phyloP scores from a whole-genome alignment of 2,113 vertebrate genomes.

The Cephalopholis sonnerati region DNA sequence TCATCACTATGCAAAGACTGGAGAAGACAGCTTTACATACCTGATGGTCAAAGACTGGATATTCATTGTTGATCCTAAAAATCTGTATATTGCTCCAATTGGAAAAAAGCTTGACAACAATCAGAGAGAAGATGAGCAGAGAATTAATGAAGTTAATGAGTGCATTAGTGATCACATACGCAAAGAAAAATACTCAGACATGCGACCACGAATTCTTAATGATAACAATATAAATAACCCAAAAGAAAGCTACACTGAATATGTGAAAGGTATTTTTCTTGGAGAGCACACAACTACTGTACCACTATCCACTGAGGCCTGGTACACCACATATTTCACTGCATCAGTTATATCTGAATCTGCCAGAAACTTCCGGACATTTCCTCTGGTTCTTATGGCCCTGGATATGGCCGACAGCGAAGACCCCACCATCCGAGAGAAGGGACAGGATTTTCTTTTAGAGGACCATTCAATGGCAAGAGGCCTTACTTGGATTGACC shows the following conservation, averaged over 20 bases:
- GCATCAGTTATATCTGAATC: slow-evolving; percentile 66
- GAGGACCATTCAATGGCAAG: slow-evolving; percentile 16
- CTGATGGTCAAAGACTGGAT: slow-evolving; percentile 67
- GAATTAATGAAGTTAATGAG: accelerated
- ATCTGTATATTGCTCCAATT: slow-evolving; percentile 31
- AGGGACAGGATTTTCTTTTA: slow-evolving; percentile 22
- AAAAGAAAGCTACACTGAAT: neutral
- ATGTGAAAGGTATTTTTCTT: neutral
- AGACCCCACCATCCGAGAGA: neutral
- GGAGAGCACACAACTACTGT: accelerated
- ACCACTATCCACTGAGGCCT: neutral
- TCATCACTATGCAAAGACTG: slow-evolving; percentile 14
- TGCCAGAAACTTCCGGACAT: slow-evolving; percentile 61
- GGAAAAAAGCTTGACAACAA: slow-evolving; percentile 54
- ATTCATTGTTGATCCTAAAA: accelerated
- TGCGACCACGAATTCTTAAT: neutral
- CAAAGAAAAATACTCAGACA: neutral
- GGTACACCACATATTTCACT: slow-evolving; percentile 43
- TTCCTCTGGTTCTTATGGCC: slow-evolving; percentile 55
- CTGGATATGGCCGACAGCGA: neutral
- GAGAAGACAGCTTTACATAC: neutral
- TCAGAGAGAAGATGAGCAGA: accelerated
- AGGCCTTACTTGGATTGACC: neutral
- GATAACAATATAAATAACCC: too few relatives aligned
- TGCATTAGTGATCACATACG: neutral